Evolutionary conservation across 2,797 vertebrate species (phyloP), one percentile per base, ranked within the genome.

Genomic region (Cetoscarus ocellatus): DNA sequence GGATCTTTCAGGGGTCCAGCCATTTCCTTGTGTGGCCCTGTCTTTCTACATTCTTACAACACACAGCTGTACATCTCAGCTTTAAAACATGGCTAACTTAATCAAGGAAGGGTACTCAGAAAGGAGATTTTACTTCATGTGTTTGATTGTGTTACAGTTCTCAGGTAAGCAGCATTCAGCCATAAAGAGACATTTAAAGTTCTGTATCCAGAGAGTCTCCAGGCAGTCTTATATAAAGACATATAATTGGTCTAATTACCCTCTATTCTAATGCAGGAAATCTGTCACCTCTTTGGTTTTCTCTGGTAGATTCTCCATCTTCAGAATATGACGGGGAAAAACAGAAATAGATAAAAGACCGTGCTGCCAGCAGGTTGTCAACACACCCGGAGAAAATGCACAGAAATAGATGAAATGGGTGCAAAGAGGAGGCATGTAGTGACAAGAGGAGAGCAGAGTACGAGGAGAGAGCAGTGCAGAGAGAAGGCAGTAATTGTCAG

Each of bases 331-430:
- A 42, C 10, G 12, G 40, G 27, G 40, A 50, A 27, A 49, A 1
- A 8, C 17, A 61, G 34, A 39, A 53, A 53, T 8, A 35, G 6
- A 61, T 4, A 1, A n/a, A 45, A 34, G 15, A 52, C 40, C 9
- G 9, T 12, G n/a, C n/a, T 10, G 39, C 56, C 50, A 44, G 40
- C 0, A 0, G 55, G 51, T 49, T 45, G 61, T 53, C 57, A 76
- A 65, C 57, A 57, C 1, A 35, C 48, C 38, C 8, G 11, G 34
- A 48, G 47, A 73, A 50, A 69, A 53, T 13, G 2, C 43, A 60
- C 34, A 18, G 52, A 60, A 61, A 74, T 42, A 68, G 73, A 74
- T 78, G 7, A 59, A 78, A 52, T 38, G 27, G 50, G 50, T 13
- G 34, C 8, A 14, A 8, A 52, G 13, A 1, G 8, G 51, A 53